phyloP scores from a whole-genome alignment of 1,140 invertebrate genomes.

The Pseudomyrmex concolor region DNA sequence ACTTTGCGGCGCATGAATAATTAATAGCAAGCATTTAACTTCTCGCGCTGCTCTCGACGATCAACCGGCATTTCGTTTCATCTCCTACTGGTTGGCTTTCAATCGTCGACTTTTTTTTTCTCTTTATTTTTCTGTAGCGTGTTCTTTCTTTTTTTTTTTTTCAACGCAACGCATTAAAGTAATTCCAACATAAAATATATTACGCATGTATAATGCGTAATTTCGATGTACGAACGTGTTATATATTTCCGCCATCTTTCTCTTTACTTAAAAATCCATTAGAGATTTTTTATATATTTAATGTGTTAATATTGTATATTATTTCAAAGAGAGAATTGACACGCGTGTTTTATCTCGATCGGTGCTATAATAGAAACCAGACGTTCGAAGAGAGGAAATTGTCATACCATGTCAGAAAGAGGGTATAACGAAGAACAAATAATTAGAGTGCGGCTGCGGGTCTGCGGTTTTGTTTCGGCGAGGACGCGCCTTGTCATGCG shows the following conservation, averaged over 20 bases:
- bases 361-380: neutral
- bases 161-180: neutral
- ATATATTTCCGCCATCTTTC: neutral
- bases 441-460: conserved; percentile 80
- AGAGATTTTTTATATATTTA: too few relatives aligned
- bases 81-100: neutral
- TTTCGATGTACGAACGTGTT: neutral
- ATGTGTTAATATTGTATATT: too few relatives aligned
- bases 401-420: conserved; percentile 71
- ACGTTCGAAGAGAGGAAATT: conserved; percentile 57
- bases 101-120: conserved; percentile 1
- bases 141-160: neutral
- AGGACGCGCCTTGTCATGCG: conserved; percentile 75
- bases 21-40: conserved; percentile 62
- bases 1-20: conserved; percentile 66
- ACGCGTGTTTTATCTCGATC: neutral
- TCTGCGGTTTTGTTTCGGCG: conserved; percentile 78
- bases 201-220: neutral
- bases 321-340: neutral
- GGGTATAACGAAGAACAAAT: conserved; percentile 78
- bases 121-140: neutral
- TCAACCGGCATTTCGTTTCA: conserved; percentile 27
- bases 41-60: conserved; percentile 3
- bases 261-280: too few relatives aligned
- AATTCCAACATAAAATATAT: neutral